Conservation (phyloP, 2,113 vertebrate genomes). For the Sinocyclocheilus maitianheensis region DNA sequence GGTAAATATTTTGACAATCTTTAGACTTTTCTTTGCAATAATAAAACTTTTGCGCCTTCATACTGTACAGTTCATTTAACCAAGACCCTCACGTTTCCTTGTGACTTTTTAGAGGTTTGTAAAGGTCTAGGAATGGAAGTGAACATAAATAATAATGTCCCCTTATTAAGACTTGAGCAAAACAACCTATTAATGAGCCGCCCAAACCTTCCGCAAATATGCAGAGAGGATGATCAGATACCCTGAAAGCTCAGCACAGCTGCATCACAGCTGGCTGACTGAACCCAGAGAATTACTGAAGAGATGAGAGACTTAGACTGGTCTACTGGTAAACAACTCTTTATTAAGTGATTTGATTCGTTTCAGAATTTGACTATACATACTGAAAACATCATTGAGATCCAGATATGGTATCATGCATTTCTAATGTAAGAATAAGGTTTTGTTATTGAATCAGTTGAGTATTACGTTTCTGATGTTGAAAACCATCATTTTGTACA, state of each 20-base stretch:
- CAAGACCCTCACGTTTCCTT: background rate
- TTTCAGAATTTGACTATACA: background rate
- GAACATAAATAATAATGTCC: constrained; percentile 67
- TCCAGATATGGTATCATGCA: no score
- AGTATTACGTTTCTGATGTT: background rate
- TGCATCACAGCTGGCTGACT: constrained; percentile 66
- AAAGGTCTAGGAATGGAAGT: background rate
- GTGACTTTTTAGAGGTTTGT: background rate
- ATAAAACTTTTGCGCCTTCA: background rate
- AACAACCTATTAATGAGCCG: constrained; percentile 76
- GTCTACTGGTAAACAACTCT: constrained; percentile 7
- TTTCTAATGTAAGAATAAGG: no score
- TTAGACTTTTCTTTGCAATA: background rate
- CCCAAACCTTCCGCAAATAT: constrained; percentile 60
- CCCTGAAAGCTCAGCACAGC: constrained; percentile 61
- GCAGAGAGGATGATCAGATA: constrained; percentile 68
- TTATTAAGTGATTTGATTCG: background rate
- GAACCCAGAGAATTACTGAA: constrained; percentile 8
- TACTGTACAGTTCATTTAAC: background rate
- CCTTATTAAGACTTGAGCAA: constrained; percentile 70
- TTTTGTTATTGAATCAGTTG: background rate
- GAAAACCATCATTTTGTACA: background rate
- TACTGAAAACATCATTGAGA: background rate
- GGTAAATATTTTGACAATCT: background rate
- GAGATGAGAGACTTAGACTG: constrained; percentile 16